Conservation (phyloP, 2,113 vertebrate genomes). For the Leucopsar rothschildi region DNA sequence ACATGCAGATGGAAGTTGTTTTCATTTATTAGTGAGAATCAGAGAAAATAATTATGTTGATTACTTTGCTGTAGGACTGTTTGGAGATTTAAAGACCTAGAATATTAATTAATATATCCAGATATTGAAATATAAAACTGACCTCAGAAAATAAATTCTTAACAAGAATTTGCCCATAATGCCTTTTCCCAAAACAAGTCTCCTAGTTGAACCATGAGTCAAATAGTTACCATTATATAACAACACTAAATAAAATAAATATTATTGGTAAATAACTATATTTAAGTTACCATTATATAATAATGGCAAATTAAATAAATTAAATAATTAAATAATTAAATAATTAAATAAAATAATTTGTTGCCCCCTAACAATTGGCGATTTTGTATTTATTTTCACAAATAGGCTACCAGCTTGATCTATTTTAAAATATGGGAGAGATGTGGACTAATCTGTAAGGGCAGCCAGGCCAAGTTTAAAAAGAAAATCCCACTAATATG, state of each 20-base stretch:
- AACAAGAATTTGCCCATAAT: background rate
- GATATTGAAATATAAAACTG: background rate
- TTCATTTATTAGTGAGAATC: background rate
- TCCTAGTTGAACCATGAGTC: background rate
- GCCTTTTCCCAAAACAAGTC: background rate
- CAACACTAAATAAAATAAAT: background rate
- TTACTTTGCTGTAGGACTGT: background rate
- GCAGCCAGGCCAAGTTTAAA: background rate
- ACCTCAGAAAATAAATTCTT: background rate
- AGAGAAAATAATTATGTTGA: background rate
- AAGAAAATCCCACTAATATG: background rate
- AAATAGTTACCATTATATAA: background rate
- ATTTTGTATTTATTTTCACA: background rate
- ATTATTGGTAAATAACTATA: background rate
- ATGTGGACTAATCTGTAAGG: background rate
- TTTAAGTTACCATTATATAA: background rate
- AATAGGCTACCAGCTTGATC: background rate
- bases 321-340: background rate
- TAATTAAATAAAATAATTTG: background rate
- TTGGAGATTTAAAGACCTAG: background rate
- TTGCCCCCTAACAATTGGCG: background rate
- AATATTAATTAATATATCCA: background rate
- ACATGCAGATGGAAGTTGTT: background rate
- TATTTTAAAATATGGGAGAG: background rate
- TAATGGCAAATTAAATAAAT: background rate